These are phyloP conservation scores for Allolobophora icterica DNA, from an alignment of 2,888 invertebrate genomes.

Conservation along the genomic window DNA sequence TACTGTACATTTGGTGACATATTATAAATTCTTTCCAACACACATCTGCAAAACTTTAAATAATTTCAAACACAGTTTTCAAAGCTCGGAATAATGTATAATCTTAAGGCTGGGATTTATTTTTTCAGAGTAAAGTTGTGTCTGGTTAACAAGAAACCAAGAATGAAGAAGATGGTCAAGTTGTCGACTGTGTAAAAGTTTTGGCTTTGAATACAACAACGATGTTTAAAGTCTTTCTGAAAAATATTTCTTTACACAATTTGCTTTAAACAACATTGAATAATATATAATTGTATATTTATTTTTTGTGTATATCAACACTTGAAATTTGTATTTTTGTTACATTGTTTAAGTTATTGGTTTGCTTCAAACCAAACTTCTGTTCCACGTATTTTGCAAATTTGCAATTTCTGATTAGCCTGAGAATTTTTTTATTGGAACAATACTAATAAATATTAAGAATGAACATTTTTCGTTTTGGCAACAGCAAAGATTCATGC, in stretches of 20 bases:
- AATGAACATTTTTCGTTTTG: background rate
- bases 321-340: background rate
- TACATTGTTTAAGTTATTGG: background rate
- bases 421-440: background rate
- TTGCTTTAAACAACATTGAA: background rate
- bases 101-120: background rate
- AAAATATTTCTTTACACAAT: background rate
- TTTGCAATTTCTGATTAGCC: background rate
- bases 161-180: background rate
- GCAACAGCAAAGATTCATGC: background rate
- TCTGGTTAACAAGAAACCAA: background rate
- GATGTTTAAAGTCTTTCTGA: background rate
- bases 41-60: too few species aligned
- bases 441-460: background rate
- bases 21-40: too few species aligned
- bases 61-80: background rate
- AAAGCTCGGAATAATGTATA: background rate
- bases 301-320: background rate
- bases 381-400: background rate
- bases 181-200: background rate
- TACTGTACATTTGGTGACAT: too few species aligned
- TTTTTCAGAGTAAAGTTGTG: background rate
- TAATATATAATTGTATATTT: background rate
- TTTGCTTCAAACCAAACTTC: background rate
- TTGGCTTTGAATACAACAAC: background rate